These are phyloP conservation scores for Nerophis ophidion DNA, from an alignment of 2,113 vertebrate genomes.

Conservation along the genomic window DNA sequence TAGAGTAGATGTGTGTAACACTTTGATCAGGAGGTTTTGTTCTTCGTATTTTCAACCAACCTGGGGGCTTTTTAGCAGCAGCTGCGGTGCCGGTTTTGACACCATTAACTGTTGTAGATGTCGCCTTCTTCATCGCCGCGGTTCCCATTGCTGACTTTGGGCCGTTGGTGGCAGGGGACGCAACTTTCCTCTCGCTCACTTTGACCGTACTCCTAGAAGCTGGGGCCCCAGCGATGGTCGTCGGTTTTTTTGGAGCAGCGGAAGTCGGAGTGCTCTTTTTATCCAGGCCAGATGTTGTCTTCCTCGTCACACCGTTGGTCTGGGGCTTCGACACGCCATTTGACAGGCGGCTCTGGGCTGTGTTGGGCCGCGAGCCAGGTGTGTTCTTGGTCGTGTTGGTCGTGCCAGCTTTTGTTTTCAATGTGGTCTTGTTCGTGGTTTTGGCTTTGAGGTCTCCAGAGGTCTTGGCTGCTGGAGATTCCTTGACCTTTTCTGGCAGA, in stretches of 20 bases:
- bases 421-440: conserved; percentile 48
- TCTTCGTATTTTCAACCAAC: conserved; percentile 43
- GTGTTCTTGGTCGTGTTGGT: conserved; percentile 42
- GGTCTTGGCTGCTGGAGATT: conserved; percentile 49
- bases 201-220: conserved; percentile 49
- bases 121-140: conserved; percentile 53
- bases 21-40: neutral
- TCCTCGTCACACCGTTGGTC: conserved; percentile 62
- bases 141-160: conserved; percentile 41
- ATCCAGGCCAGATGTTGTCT: conserved; percentile 41
- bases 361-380: conserved; percentile 47
- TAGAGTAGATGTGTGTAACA: neutral
- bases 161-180: conserved; percentile 23
- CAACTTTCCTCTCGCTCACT: conserved; percentile 63
- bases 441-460: conserved; percentile 64
- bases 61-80: conserved; percentile 59
- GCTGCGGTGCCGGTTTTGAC: conserved; percentile 53
- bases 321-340: conserved; percentile 68
- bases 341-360: conserved; percentile 54
- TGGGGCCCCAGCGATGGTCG: neutral
- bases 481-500: conserved; percentile 37
- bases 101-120: conserved; percentile 40
- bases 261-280: conserved; percentile 54
- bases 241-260: conserved; percentile 51
- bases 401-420: conserved; percentile 61